Evolutionary conservation across 2,888 invertebrate species (phyloP).

Genomic region (Lasioglossum figueresi): DNA sequence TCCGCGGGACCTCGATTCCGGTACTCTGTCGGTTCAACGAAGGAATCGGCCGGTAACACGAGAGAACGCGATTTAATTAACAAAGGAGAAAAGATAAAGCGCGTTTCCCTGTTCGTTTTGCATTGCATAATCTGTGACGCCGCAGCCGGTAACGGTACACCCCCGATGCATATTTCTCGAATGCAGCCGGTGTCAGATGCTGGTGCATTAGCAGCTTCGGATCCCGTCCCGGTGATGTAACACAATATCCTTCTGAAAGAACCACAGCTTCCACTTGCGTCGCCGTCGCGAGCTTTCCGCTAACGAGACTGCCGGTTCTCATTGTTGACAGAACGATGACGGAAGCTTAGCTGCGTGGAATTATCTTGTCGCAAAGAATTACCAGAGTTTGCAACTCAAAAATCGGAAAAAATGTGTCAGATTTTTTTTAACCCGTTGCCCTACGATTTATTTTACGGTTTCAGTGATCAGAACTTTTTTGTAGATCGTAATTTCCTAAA

Average conservation of each 20-base stretch:
- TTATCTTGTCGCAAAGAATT: background rate
- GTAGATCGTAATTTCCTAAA: too few species aligned
- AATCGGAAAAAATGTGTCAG: background rate
- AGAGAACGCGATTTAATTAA: conserved; percentile 46
- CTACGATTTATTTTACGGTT: too few species aligned
- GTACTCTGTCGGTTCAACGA: background rate
- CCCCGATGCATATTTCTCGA: conserved; percentile 62
- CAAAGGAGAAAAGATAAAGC: conserved; percentile 39
- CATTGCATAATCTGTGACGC: conserved; percentile 55
- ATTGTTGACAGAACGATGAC: background rate
- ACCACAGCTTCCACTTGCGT: conserved; percentile 29
- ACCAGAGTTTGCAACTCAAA: background rate
- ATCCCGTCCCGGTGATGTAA: conserved; percentile 61
- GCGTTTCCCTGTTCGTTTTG: conserved; percentile 57
- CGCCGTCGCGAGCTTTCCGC: conserved; percentile 8
- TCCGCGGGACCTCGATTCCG: background rate
- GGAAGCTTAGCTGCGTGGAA: background rate
- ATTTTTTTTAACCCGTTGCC: background rate
- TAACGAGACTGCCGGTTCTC: background rate
- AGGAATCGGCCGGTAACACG: conserved; percentile 26
- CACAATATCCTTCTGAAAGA: conserved; percentile 57
- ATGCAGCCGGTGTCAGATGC: conserved; percentile 65
- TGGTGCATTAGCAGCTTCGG: conserved; percentile 65
- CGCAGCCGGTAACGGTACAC: conserved; percentile 68
- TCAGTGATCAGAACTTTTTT: too few species aligned